Evolutionary conservation across 2,888 invertebrate species (phyloP), one percentile per base, ranked within the genome.

Genomic region (Campaea margaritaria): DNA sequence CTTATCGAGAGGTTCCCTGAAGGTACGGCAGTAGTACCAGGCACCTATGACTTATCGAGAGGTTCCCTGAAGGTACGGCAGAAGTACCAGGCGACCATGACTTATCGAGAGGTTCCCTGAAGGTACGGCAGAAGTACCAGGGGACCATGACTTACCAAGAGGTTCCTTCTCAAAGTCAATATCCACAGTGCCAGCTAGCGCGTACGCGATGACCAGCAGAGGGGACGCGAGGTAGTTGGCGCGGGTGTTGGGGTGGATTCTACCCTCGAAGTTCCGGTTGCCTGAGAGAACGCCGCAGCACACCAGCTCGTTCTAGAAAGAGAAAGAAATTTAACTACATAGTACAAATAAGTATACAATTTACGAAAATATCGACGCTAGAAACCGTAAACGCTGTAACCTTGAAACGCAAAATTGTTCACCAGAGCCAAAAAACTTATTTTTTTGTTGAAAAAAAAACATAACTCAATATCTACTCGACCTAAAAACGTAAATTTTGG

Each of bases 161-260:
- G 99, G 97, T 76, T 99, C 96, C 0, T 89, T 96, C 79, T 98
- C 97, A 78, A 99, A 99, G 89, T 99, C 99, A 62, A 99, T 98
- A 74, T 97, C 95, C 0, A 99, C 97, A 0, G 97, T 96, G 5
- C 99, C 99, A 31, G 99, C 99, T 41, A 99, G 94, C 0, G 99
- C 99, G 82, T 99, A 99, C 0, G 99, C 99, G 61, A 99, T 98
- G 36, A 99, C 99, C 45, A 99, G 92, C 42, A 98, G 94, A 0
- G 99, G 99, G n/a, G 98, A 98, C 0, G 99, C 99, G 67, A 99
- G 93, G 83, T 99, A 99, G 91, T 99, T 99, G 39, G 99, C 99
- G 16, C 99, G 92, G 0, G 99, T 99, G 83, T 97, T 96, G 0
- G 99, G 99, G 86, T 99, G 99, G 79, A 99, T 98, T 49, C 99